A percentile compares a stretch with the other conserved stretches of the same genome.
These are phyloP conservation scores for Cydia pomonella DNA, from an alignment of 1,140 invertebrate species.

Conservation along the genomic window DNA sequence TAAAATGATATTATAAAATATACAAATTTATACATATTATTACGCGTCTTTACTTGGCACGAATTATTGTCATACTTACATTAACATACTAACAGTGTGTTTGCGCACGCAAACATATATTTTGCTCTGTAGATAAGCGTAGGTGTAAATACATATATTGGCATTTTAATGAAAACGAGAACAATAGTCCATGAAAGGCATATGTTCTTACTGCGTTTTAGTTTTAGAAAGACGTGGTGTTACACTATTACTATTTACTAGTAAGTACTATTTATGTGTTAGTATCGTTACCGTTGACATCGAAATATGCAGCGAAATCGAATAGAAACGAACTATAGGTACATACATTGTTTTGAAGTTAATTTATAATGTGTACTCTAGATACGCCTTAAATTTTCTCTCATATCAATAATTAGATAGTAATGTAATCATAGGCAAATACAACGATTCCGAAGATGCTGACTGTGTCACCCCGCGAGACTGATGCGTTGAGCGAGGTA, in stretches of 20 bases:
- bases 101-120: background rate
- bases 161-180: background rate
- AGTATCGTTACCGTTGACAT: constrained; percentile 58
- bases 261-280: constrained; percentile 39
- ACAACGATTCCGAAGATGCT: too few species aligned
- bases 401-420: background rate
- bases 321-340: constrained; percentile 42
- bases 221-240: constrained; percentile 16
- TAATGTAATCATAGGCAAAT: too few species aligned
- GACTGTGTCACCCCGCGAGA: too few species aligned
- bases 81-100: background rate
- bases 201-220: background rate
- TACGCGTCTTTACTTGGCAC: background rate
- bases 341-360: background rate
- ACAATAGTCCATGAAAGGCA: background rate
- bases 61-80: background rate
- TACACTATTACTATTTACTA: too few species aligned
- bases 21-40: background rate
- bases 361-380: background rate
- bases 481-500: too few species aligned
- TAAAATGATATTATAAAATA: background rate
- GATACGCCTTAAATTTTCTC: background rate
- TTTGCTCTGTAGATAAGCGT: background rate
- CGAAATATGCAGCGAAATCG: constrained; percentile 60
- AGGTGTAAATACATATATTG: background rate